Percentiles rank a stretch among this genome's conserved stretches.
Evolutionary conservation across 2,888 invertebrate genomes (phyloP).

Genomic region (Coelogynopora nodosa): DNA sequence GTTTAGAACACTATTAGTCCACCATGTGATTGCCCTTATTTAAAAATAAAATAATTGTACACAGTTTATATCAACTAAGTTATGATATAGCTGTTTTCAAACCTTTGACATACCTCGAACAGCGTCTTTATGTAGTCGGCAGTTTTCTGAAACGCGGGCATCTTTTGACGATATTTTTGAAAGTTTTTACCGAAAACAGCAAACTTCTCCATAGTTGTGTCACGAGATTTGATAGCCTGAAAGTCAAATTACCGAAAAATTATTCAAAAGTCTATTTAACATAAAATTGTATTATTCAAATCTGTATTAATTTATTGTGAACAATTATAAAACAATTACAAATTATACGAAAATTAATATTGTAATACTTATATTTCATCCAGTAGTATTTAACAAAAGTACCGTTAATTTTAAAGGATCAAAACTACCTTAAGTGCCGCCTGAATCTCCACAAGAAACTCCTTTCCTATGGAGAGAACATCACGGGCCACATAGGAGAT

Average conservation of each 20-base stretch:
- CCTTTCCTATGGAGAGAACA: neutral
- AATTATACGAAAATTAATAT: neutral
- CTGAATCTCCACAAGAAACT: neutral
- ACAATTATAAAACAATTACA: neutral
- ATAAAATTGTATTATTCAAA: too few relatives aligned
- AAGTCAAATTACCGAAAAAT: too few relatives aligned
- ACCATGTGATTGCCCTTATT: too few relatives aligned
- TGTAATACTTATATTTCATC: neutral
- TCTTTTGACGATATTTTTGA: neutral
- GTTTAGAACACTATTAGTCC: too few relatives aligned
- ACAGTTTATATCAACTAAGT: too few relatives aligned
- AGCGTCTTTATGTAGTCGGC: neutral
- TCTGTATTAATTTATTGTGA: too few relatives aligned
- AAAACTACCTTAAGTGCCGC: neutral
- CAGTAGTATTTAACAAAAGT: too few relatives aligned
- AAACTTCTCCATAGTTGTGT: neutral
- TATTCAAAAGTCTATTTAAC: too few relatives aligned
- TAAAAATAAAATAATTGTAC: too few relatives aligned
- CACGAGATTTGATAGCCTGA: neutral
- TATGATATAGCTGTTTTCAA: too few relatives aligned
- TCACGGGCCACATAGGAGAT: neutral
- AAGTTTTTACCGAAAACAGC: neutral
- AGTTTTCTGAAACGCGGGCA: neutral
- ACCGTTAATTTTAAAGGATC: too few relatives aligned
- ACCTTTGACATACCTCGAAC: neutral